Conservation (phyloP, 2,113 vertebrate genomes). For the Petroica traversi region DNA sequence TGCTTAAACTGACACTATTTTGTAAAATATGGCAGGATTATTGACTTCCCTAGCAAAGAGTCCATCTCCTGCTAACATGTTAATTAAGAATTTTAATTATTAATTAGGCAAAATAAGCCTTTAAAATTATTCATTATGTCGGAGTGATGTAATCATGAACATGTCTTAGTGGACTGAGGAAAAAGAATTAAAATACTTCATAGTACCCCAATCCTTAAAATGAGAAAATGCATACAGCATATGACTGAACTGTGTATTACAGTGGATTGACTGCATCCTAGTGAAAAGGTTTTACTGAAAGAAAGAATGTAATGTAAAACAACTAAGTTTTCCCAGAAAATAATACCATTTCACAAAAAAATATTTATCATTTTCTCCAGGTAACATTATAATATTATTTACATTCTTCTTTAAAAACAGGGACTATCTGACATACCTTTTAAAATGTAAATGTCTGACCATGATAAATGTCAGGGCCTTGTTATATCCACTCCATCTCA, state of each 20-base stretch:
- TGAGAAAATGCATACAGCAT: not conserved
- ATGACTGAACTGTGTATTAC: not conserved
- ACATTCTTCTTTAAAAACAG: not conserved
- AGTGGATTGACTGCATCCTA: not conserved
- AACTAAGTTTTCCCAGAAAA: not conserved
- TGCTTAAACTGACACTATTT: not conserved
- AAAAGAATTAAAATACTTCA: not conserved
- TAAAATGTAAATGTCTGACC: not conserved
- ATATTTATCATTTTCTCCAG: not conserved
- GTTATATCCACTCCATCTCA: not conserved
- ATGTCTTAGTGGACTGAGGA: not conserved
- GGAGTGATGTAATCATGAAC: not conserved
- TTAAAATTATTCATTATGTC: not conserved
- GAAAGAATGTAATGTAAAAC: not conserved
- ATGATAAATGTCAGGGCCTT: not conserved
- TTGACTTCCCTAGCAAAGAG: not conserved
- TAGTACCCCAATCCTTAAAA: not conserved
- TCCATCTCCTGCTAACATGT: not conserved
- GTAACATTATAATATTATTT: not conserved
- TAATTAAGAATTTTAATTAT: not conserved
- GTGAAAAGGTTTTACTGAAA: not conserved
- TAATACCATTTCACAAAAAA: not conserved
- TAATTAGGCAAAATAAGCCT: not conserved
- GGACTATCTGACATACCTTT: not conserved
- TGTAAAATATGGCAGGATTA: not conserved